phyloP scores from a whole-genome alignment of 2,888 invertebrate genomes.

The Gonocerus acuteangulatus region DNA sequence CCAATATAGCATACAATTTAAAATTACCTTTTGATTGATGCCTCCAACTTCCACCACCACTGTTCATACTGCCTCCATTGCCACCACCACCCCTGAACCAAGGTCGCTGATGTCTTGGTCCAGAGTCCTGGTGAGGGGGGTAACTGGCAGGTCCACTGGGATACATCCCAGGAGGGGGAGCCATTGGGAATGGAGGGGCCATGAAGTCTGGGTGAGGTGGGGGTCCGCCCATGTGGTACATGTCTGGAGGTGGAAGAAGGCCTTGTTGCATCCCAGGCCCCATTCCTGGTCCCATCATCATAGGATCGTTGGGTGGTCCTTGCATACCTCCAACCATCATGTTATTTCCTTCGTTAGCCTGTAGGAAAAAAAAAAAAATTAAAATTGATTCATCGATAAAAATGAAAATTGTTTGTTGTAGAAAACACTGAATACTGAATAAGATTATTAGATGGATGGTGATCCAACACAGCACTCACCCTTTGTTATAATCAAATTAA shows the following conservation, averaged over 20 bases:
- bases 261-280: conserved; percentile 14
- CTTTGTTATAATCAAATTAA: too few relatives aligned
- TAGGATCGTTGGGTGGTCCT: conserved; percentile 16
- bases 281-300: conserved; percentile 20
- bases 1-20: too few relatives aligned
- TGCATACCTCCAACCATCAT: conserved; percentile 17
- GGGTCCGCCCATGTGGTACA: conserved; percentile 25
- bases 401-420: background rate
- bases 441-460: too few relatives aligned
- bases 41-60: conserved; percentile 44
- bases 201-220: conserved; percentile 30
- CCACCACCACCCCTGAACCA: conserved; percentile 41
- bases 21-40: conserved; percentile 31
- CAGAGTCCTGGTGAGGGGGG: conserved; percentile 48
- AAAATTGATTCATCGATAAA: background rate
- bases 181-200: conserved; percentile 37
- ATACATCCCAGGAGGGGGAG: conserved; percentile 37
- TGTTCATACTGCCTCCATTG: conserved; percentile 48
- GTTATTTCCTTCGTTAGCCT: conserved; percentile 15
- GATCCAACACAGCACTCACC: too few relatives aligned
- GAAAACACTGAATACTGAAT: too few relatives aligned
- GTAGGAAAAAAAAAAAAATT: background rate
- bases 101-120: conserved; percentile 39
- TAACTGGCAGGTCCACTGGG: conserved; percentile 37
- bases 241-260: conserved; percentile 10